Evolutionary conservation across 2,888 invertebrate genomes (phyloP), one percentile per base, ranked within the genome.

Genomic region (Pinctada fucata): DNA sequence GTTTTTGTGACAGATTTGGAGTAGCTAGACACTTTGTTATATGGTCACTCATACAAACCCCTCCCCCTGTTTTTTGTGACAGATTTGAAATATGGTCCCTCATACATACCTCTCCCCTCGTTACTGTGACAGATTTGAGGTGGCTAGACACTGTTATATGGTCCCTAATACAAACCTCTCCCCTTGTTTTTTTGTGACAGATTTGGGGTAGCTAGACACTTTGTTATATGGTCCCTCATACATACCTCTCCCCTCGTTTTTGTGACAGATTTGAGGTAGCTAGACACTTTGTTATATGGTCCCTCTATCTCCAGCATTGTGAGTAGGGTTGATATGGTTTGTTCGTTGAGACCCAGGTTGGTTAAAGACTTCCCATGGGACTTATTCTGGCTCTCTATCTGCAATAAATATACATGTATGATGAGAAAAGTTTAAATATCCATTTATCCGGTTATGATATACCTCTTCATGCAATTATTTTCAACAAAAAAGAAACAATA

Each of bases 311-410:
- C 95, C 88, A 96, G 94, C 3, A 96, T 93, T 65, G 94, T 94
- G 45, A 95, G 94, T 0, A 97, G 93, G 71, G 94, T 94, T 0
- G 94, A 92, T 81, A 95, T 95, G 47, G 95, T 94, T 64, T 94
- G 94, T 80, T 96, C 95, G 0, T 95, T 95, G 83, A 97, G 94
- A 89, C 95, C 96, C 75, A 95, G 93, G 45, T 94, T 95, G 50
- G 94, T 95, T 69, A 96, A 93, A 90, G 94, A 95, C 72, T 95
- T 95, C 87, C 95, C 95, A 93, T 92, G 96, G 95, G 95, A 94
- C 86, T 95, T 96, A 0, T 95, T 94, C 69, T 94, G 93, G 86
- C 94, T 95, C 13, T 94, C 95, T 84, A 95, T 94, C 94, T 94
- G 68, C 10, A 75, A 81, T 70, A 64, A 58, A 58, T 31, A 31